Percentiles rank a stretch among this genome's conserved stretches.
phyloP scores from a whole-genome alignment of 1,140 invertebrate species.

The Drosophila takahashii region DNA sequence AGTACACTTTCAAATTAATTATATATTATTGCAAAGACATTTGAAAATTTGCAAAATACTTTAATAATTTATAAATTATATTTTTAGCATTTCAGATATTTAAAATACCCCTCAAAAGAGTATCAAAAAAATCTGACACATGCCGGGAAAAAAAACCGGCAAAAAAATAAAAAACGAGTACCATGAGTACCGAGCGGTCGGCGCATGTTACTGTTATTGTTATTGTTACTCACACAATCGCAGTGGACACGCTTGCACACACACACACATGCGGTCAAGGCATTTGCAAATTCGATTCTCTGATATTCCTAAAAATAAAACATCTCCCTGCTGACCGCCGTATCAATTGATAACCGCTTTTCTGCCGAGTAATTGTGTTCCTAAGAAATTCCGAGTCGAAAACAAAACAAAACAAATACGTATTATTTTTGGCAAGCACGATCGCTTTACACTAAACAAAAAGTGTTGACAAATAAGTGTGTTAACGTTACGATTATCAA shows the following conservation, averaged over 20 bases:
- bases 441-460: conserved; percentile 20
- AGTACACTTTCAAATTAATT: no score
- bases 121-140: conserved; percentile 20
- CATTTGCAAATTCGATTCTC: conserved; percentile 16
- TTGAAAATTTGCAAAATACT: no score
- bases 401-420: conserved; percentile 8
- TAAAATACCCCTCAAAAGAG: background rate
- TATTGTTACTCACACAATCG: conserved; percentile 52
- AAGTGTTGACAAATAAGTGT: background rate
- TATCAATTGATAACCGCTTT: conserved; percentile 67
- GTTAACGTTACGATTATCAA: background rate
- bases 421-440: conserved; percentile 35
- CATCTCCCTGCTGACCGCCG: conserved; percentile 31
- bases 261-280: conserved; percentile 9
- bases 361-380: conserved; percentile 24
- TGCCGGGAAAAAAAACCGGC: conserved; percentile 62
- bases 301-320: conserved; percentile 69
- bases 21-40: no score
- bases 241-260: background rate
- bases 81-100: background rate
- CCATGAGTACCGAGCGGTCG: conserved; percentile 24
- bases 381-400: conserved; percentile 5
- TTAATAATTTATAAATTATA: background rate
- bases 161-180: conserved; percentile 19
- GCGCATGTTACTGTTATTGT: conserved; percentile 55